These are phyloP conservation scores for Malurus elegans DNA, from an alignment of 2,113 vertebrate genomes.

Conservation along the genomic window DNA sequence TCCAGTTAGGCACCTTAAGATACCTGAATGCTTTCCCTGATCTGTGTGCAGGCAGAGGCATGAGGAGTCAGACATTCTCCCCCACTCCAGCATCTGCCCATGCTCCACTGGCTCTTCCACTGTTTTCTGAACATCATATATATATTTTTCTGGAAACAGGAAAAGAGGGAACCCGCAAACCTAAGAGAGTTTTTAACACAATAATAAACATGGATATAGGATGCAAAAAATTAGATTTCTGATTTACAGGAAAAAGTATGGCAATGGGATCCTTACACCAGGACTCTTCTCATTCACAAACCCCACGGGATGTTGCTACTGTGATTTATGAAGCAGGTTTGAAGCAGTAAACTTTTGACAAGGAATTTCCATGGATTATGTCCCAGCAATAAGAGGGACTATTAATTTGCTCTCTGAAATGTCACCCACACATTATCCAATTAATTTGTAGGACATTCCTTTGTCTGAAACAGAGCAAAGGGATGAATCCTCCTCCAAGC, in stretches of 20 bases:
- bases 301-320: not conserved
- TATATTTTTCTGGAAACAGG: not conserved
- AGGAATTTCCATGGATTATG: not conserved
- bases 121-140: not conserved
- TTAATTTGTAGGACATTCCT: not conserved
- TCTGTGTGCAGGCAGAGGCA: not conserved
- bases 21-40: not conserved
- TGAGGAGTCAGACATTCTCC: not conserved
- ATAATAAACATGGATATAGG: not conserved
- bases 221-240: not conserved
- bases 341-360: not conserved
- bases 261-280: not conserved
- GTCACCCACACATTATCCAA: not conserved
- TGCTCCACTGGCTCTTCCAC: not conserved
- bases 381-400: not conserved
- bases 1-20: not conserved
- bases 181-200: not conserved
- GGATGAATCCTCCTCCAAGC: not conserved
- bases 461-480: not conserved
- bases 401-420: not conserved
- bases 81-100: not conserved
- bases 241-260: not conserved
- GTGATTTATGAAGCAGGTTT: not conserved
- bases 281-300: not conserved
- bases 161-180: not conserved